Conservation (phyloP, 1,140 invertebrate genomes). For the Anagrus nilaparvatae region DNA sequence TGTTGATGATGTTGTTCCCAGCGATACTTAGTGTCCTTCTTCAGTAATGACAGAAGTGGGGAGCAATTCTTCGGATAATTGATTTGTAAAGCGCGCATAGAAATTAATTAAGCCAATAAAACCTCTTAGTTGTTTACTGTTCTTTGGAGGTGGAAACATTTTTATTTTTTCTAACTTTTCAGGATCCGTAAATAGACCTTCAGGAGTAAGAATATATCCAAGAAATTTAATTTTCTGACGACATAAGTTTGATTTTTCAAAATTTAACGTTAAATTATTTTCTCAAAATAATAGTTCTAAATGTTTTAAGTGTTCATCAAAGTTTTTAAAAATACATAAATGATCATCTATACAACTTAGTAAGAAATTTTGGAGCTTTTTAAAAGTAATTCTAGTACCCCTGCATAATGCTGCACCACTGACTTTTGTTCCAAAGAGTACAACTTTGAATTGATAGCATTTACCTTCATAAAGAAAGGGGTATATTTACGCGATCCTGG, state of each 20-base stretch:
- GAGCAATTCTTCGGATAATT: no score
- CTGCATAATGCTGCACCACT: conserved; percentile 1
- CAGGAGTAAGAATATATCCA: conserved; percentile 1
- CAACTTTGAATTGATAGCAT: background rate
- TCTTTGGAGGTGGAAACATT: conserved; percentile 8
- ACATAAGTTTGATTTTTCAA: conserved; percentile 9
- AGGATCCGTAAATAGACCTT: conserved; percentile 4
- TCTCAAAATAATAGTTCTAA: background rate
- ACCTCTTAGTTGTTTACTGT: no score
- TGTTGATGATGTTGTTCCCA: no score
- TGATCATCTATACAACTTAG: conserved; percentile 8
- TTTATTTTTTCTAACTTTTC: conserved; percentile 7
- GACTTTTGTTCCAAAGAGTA: conserved; percentile 5
- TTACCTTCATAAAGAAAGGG: background rate
- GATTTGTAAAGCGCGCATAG: no score
- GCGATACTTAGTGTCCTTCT: no score
- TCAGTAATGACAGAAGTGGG: no score
- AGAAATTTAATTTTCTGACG: conserved; percentile 3
- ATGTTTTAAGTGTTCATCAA: conserved; percentile 2
- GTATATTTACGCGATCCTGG: background rate
- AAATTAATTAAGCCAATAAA: no score
- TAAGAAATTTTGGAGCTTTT: background rate
- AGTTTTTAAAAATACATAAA: background rate
- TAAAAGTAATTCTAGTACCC: background rate
- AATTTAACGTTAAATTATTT: conserved; percentile 5